Evolutionary conservation across 2,888 invertebrate species (phyloP).

Genomic region (Gerris lacustris): DNA sequence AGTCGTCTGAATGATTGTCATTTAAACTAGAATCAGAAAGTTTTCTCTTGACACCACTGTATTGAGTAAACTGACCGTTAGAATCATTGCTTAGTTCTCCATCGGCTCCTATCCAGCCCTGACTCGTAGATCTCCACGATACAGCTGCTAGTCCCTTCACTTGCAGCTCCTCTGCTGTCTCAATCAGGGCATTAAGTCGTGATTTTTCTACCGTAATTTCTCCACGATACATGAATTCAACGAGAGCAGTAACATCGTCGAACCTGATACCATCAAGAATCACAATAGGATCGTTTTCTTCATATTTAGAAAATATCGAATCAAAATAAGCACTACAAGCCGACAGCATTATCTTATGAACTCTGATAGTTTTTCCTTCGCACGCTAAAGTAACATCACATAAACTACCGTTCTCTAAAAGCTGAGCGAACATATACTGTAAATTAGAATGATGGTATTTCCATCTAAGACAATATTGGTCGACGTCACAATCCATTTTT

Average conservation of each 20-base stretch:
- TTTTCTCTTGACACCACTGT: neutral
- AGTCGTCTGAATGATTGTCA: neutral
- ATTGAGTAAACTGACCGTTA: neutral
- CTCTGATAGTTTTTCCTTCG: conserved; percentile 62
- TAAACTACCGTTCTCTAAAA: conserved; percentile 73
- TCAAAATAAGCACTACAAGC: conserved; percentile 87
- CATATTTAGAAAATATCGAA: conserved; percentile 66
- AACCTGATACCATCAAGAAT: conserved; percentile 83
- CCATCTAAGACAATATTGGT: conserved; percentile 85
- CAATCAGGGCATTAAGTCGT: conserved; percentile 68
- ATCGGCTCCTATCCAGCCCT: conserved; percentile 31
- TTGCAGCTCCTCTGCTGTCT: conserved; percentile 80
- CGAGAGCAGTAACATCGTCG: conserved; percentile 73
- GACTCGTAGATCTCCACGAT: conserved; percentile 59
- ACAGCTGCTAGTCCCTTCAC: conserved; percentile 85
- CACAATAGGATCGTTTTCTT: conserved; percentile 65
- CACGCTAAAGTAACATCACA: conserved; percentile 82
- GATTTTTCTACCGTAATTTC: conserved; percentile 90
- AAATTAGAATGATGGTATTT: conserved; percentile 84
- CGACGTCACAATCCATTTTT: conserved; percentile 46
- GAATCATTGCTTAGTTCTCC: neutral
- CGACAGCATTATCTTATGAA: conserved; percentile 71
- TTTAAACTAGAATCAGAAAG: neutral
- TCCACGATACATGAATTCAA: conserved; percentile 90
- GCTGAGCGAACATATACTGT: conserved; percentile 52